Evolutionary conservation across 2,888 invertebrate species (phyloP).

Genomic region (Pyrrhia umbra): DNA sequence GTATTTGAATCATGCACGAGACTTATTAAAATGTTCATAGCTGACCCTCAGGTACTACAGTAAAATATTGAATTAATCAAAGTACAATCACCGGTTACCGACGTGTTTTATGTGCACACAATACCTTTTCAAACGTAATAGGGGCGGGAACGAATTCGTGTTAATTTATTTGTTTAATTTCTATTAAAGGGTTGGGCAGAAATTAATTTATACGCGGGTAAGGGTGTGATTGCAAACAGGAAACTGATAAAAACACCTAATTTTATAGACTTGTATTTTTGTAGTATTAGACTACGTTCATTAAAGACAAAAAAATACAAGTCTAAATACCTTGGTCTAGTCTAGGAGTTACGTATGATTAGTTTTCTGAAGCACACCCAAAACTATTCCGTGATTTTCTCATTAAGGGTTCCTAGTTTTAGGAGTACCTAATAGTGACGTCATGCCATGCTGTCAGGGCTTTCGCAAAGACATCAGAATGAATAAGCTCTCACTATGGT

Average conservation of each 20-base stretch:
- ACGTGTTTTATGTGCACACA: conserved; percentile 33
- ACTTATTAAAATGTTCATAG: conserved; percentile 13
- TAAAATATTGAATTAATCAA: conserved; percentile 46
- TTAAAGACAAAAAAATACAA: too few species aligned
- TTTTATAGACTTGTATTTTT: neutral
- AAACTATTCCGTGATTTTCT: neutral
- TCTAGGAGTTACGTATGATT: neutral
- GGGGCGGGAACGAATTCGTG: conserved; percentile 39
- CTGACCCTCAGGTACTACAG: conserved; percentile 1
- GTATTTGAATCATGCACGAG: conserved; percentile 14
- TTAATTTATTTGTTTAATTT: conserved; percentile 54
- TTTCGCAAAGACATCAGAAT: conserved; percentile 1
- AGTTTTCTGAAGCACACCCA: neutral
- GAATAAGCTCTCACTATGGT: too few species aligned
- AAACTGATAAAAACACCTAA: conserved; percentile 28
- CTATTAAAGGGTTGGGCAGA: conserved; percentile 17
- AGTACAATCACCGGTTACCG: conserved; percentile 29
- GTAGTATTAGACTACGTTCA: too few species aligned
- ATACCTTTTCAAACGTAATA: conserved; percentile 32
- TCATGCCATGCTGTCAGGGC: neutral
- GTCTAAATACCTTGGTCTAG: neutral
- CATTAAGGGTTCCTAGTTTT: neutral
- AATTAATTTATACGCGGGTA: conserved; percentile 33
- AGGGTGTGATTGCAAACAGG: conserved; percentile 22
- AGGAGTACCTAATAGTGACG: neutral